Conservation (phyloP, 2,888 invertebrate species). For the Leptothorax acervorum region DNA sequence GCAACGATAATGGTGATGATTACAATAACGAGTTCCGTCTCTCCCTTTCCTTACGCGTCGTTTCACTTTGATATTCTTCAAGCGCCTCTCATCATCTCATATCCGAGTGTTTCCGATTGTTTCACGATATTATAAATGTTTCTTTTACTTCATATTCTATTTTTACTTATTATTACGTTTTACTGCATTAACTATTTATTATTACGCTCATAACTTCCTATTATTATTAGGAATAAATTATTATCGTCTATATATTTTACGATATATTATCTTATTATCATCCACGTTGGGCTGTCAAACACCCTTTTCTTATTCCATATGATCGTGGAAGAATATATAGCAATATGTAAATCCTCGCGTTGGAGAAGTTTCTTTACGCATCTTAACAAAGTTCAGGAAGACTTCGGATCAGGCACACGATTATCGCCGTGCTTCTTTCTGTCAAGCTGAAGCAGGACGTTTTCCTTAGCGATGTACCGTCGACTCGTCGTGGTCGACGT, state of each 20-base stretch:
- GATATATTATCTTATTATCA: not conserved
- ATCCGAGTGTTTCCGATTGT: constrained; percentile 7
- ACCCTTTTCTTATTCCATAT: constrained; percentile 39
- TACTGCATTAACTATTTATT: not conserved
- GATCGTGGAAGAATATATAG: constrained; percentile 68
- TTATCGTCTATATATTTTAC: constrained; percentile 3
- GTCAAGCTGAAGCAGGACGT: constrained; percentile 37
- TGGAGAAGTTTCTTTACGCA: constrained; percentile 25
- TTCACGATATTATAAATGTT: constrained; percentile 2
- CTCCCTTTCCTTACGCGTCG: constrained; percentile 22
- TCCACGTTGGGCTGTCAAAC: constrained; percentile 4
- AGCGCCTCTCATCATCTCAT: constrained; percentile 3
- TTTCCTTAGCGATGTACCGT: constrained; percentile 57
- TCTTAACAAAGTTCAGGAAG: constrained; percentile 77
- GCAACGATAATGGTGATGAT: constrained; percentile 50
- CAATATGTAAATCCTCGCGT: constrained; percentile 38
- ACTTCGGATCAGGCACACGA: constrained; percentile 83
- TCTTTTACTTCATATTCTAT: not conserved
- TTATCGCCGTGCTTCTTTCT: constrained; percentile 51
- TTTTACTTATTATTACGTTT: constrained; percentile 8
- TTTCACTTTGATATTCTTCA: constrained; percentile 21
- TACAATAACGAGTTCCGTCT: constrained; percentile 39
- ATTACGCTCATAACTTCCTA: not conserved
- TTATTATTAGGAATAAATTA: constrained; percentile 11
- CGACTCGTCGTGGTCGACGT: constrained; percentile 51